These are phyloP conservation scores for Agrotis puta DNA, from an alignment of 2,888 invertebrate genomes.

Conservation along the genomic window DNA sequence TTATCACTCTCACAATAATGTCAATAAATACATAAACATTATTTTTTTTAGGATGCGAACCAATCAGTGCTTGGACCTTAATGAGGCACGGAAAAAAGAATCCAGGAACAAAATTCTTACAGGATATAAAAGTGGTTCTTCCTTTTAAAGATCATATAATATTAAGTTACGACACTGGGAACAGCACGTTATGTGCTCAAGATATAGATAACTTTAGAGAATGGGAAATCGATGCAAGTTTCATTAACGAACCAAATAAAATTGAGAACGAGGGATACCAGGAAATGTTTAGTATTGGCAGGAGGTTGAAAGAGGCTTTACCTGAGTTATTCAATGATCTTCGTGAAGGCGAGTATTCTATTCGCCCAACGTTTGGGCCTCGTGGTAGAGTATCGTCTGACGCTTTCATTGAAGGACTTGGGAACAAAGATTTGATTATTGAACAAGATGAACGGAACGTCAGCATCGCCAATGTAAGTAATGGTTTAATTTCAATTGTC, in stretches of 20 bases:
- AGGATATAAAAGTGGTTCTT: constrained; percentile 69
- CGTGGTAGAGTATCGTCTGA: constrained; percentile 90
- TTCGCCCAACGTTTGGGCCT: constrained; percentile 89
- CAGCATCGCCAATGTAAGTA: constrained; percentile 63
- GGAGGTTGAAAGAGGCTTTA: constrained; percentile 75
- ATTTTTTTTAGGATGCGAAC: constrained; percentile 68
- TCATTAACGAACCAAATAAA: constrained; percentile 68
- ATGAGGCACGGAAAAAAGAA: constrained; percentile 75
- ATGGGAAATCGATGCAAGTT: constrained; percentile 71
- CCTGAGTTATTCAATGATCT: constrained; percentile 86
- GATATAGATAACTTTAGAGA: constrained; percentile 77
- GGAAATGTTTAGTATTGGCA: constrained; percentile 92
- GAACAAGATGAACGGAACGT: constrained; percentile 38
- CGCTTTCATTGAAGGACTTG: constrained; percentile 90
- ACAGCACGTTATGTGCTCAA: constrained; percentile 79
- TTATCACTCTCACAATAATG: too few species aligned
- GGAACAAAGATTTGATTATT: constrained; percentile 54
- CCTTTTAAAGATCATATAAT: constrained; percentile 69
- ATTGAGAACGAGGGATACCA: constrained; percentile 86
- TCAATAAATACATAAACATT: not conserved
- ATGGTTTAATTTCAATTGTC: not conserved
- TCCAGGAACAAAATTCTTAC: constrained; percentile 64
- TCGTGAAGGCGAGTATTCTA: constrained; percentile 83
- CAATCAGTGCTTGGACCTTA: constrained; percentile 78
- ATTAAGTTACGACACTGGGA: constrained; percentile 73